These are phyloP conservation scores for Lasioglossum leucozonium DNA, from an alignment of 2,888 invertebrate species.

Conservation along the genomic window DNA sequence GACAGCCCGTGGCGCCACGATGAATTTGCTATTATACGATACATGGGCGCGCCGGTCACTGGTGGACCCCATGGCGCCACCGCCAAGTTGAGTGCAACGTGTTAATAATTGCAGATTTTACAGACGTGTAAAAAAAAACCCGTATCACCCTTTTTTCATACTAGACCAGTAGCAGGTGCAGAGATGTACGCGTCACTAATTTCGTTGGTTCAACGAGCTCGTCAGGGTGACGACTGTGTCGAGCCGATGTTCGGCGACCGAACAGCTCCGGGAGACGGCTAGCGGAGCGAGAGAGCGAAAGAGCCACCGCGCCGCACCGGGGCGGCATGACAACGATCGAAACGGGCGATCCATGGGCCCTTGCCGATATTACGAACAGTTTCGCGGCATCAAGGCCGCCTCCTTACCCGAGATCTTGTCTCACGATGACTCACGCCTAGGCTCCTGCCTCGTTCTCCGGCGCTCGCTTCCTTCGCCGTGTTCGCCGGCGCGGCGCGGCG, in stretches of 20 bases:
- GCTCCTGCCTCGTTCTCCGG: slow-evolving; percentile 66
- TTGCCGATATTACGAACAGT: slow-evolving; percentile 78
- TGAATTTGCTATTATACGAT: no score
- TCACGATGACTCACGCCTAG: slow-evolving; percentile 74
- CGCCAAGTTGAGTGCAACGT: no score
- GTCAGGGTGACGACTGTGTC: no score
- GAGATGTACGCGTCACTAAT: background rate
- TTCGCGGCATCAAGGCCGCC: slow-evolving; percentile 79
- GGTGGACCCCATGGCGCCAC: no score
- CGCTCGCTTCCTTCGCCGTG: slow-evolving; percentile 57
- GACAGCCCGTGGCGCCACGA: no score
- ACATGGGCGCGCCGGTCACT: no score
- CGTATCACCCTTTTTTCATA: no score
- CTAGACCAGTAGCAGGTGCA: no score
- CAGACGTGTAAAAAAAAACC: no score
- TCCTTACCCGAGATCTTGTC: slow-evolving; percentile 80
- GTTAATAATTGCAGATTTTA: no score
- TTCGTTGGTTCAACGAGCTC: background rate
- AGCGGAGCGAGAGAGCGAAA: background rate
- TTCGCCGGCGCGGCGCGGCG: slow-evolving; percentile 4
- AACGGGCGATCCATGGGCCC: slow-evolving; percentile 67
- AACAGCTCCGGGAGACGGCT: background rate
- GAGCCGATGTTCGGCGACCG: background rate
- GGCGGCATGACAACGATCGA: slow-evolving; percentile 62
- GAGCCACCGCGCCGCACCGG: no score